A percentile compares a stretch with the other conserved stretches of the same genome.
These are phyloP conservation scores for Linnaemya tessellans DNA, from an alignment of 2,888 invertebrate genomes.

Conservation along the genomic window DNA sequence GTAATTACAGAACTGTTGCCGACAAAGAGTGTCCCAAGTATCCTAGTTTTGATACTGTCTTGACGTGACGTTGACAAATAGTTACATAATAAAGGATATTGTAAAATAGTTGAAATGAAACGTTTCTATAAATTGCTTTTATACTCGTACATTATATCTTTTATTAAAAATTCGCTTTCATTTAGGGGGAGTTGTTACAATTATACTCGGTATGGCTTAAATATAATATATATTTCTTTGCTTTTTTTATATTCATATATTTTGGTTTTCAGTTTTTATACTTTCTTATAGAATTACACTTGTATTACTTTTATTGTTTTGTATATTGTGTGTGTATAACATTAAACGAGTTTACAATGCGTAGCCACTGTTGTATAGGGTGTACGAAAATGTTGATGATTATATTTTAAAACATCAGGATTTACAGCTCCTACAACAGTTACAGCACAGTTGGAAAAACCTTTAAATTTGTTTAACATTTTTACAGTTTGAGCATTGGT, in stretches of 20 bases:
- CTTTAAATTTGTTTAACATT: background rate
- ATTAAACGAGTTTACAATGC: background rate
- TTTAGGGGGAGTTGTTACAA: constrained; percentile 48
- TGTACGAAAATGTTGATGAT: background rate
- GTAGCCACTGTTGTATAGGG: background rate
- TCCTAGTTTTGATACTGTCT: too few relatives aligned
- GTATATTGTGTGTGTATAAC: background rate
- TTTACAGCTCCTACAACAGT: background rate
- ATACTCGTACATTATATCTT: constrained; percentile 6
- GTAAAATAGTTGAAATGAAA: background rate
- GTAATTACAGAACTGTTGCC: too few relatives aligned
- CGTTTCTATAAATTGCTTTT: background rate
- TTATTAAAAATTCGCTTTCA: constrained; percentile 68
- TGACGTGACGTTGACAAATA: too few relatives aligned
- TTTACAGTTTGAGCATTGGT: constrained; percentile 58
- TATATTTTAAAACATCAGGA: background rate
- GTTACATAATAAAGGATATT: too few relatives aligned
- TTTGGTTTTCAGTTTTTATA: constrained; percentile 21
- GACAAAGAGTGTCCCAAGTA: too few relatives aligned
- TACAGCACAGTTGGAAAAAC: background rate
- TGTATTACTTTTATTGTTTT: background rate
- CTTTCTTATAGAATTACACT: constrained; percentile 8
- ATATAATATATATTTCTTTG: constrained; percentile 16
- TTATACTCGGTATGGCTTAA: constrained; percentile 40
- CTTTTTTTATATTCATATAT: constrained; percentile 47